phyloP scores from a whole-genome alignment of 2,797 vertebrate genomes.

The Thalassophryne amazonica region DNA sequence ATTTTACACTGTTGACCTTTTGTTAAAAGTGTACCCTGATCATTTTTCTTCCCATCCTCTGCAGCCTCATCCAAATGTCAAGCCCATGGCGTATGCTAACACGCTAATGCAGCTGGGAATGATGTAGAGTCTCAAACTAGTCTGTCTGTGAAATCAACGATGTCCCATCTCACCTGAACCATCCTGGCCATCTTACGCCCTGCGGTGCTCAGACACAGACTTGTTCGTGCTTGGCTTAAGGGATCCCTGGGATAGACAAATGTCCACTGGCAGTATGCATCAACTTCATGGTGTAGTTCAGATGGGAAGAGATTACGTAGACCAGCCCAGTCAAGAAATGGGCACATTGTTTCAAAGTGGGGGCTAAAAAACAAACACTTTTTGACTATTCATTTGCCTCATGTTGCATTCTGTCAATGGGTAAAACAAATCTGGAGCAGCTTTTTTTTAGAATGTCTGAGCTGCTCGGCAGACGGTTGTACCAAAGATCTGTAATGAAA shows the following conservation, averaged over 20 bases:
- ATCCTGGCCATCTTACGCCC: conserved; percentile 59
- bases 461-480: conserved; percentile 54
- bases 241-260: conserved; percentile 35
- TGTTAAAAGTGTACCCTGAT: not conserved
- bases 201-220: conserved; percentile 55
- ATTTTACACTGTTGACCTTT: no score
- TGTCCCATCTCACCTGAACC: conserved; percentile 55
- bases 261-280: conserved; percentile 43
- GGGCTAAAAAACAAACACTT: conserved; percentile 40
- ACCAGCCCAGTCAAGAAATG: conserved; percentile 31
- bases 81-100: conserved; percentile 95
- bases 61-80: conserved; percentile 95
- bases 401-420: conserved; percentile 34
- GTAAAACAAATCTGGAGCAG: conserved; percentile 37
- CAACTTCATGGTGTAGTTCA: conserved; percentile 41
- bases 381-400: conserved; percentile 20
- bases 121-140: conserved; percentile 79
- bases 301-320: conserved; percentile 52
- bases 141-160: conserved; percentile 41
- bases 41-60: not conserved
- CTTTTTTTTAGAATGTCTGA: conserved; percentile 49
- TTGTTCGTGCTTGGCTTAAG: conserved; percentile 44
- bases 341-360: conserved; percentile 33
- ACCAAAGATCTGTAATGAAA: conserved; percentile 76
- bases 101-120: conserved; percentile 93